Percentiles rank a stretch among this genome's conserved stretches.
Evolutionary conservation across 2,113 vertebrate species (phyloP).

Genomic region (Kryptolebias marmoratus): DNA sequence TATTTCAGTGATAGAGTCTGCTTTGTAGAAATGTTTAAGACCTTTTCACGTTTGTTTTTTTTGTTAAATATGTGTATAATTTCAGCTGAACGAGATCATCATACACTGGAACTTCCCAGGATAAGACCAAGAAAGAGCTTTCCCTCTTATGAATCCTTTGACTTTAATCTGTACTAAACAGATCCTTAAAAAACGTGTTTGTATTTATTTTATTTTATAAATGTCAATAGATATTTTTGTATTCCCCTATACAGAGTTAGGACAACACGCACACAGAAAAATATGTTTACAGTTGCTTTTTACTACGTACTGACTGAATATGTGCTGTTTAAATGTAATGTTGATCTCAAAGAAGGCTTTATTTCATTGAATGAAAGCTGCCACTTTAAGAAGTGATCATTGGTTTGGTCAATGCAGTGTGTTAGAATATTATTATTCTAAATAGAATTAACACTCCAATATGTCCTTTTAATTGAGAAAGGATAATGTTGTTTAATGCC

Average conservation of each 20-base stretch:
- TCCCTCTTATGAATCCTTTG: constrained; percentile 14
- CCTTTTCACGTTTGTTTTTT: constrained; percentile 36
- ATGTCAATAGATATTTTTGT: constrained; percentile 72
- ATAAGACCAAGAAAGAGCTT: neutral
- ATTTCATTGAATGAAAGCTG: constrained; percentile 41
- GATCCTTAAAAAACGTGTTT: constrained; percentile 51
- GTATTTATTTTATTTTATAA: constrained; percentile 76
- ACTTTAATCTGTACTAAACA: constrained; percentile 41
- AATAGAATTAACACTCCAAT: constrained; percentile 11
- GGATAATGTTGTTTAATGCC: constrained; percentile 35
- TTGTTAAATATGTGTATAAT: constrained; percentile 42
- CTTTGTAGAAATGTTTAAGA: constrained; percentile 41
- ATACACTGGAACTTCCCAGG: constrained; percentile 39
- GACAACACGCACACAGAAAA: constrained; percentile 71
- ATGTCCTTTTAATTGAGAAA: constrained; percentile 9
- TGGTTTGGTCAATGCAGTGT: constrained; percentile 24
- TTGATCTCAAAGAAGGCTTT: constrained; percentile 50
- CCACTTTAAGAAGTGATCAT: constrained; percentile 16
- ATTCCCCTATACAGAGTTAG: constrained; percentile 55
- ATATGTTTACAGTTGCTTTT: constrained; percentile 78
- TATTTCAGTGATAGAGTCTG: constrained; percentile 46
- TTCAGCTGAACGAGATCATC: constrained; percentile 22
- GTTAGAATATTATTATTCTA: constrained; percentile 12
- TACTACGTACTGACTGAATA: constrained; percentile 56
- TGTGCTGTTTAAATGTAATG: constrained; percentile 51